Evolutionary conservation across 2,113 vertebrate genomes (phyloP).

Genomic region (Myanophis thanlyinensis): DNA sequence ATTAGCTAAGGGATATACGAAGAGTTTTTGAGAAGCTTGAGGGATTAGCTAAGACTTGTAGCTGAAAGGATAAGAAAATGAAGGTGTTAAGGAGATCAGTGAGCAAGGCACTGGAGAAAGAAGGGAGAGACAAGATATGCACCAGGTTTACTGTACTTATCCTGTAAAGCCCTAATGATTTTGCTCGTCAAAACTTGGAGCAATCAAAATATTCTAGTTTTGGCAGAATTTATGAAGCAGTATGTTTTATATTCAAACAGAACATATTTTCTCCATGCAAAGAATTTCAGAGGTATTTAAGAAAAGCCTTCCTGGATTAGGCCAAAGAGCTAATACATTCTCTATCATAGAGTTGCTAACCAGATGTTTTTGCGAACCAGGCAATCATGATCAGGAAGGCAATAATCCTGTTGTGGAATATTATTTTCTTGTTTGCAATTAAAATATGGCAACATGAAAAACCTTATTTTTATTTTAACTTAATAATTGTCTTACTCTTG

Average conservation of each 20-base stretch:
- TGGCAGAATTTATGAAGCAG: neutral
- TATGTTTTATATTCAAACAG: neutral
- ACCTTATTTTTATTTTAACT: neutral
- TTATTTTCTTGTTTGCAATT: neutral
- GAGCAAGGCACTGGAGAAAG: neutral
- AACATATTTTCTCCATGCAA: neutral
- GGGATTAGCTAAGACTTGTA: neutral
- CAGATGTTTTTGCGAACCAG: neutral
- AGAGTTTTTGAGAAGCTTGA: neutral
- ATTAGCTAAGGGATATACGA: neutral
- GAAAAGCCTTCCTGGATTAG: neutral
- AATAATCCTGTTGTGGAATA: neutral
- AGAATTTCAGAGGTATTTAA: neutral
- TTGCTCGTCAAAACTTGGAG: neutral
- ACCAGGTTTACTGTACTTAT: neutral
- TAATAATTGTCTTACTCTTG: neutral
- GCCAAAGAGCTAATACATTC: neutral
- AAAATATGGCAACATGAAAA: neutral
- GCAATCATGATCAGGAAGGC: neutral
- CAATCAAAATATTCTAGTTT: neutral
- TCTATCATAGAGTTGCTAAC: neutral
- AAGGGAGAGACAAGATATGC: neutral
- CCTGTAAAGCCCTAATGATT: neutral
- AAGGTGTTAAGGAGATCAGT: neutral
- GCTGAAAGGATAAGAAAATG: neutral